Evolutionary conservation across 2,113 vertebrate genomes (phyloP).

Genomic region (Nymphicus hollandicus): DNA sequence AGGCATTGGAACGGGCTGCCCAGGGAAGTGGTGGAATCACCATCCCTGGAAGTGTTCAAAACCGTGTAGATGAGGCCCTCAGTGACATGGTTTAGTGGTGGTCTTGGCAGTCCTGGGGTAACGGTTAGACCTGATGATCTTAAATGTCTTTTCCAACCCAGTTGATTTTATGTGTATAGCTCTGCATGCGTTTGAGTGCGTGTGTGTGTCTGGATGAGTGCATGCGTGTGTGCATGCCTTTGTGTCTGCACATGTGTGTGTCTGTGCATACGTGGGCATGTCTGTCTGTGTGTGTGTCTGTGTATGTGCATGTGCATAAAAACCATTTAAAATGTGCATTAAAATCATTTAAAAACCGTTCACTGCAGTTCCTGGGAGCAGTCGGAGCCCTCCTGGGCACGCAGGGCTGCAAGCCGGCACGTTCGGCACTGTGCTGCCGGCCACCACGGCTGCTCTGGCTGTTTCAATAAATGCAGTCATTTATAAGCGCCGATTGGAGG

Average conservation of each 20-base stretch:
- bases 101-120: neutral
- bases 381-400: neutral
- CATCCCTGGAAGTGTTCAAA: neutral
- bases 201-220: no score
- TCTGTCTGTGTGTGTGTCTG: fast-evolving
- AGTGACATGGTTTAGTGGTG: neutral
- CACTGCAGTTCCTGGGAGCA: neutral
- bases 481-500: fast-evolving
- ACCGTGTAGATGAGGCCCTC: neutral
- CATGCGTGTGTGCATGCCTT: no score
- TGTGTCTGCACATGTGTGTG: neutral
- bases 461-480: neutral
- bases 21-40: neutral
- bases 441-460: neutral
- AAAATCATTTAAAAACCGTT: neutral
- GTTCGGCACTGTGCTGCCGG: neutral
- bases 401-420: neutral
- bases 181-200: no score
- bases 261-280: neutral
- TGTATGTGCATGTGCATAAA: neutral
- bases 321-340: no score
- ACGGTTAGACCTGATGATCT: neutral
- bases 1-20: neutral
- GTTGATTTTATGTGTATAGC: neutral
- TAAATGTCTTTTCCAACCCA: neutral